Evolutionary conservation across 2,888 invertebrate species (phyloP), one percentile per base, ranked within the genome.

Genomic region (Rugalucina vietnamica): DNA sequence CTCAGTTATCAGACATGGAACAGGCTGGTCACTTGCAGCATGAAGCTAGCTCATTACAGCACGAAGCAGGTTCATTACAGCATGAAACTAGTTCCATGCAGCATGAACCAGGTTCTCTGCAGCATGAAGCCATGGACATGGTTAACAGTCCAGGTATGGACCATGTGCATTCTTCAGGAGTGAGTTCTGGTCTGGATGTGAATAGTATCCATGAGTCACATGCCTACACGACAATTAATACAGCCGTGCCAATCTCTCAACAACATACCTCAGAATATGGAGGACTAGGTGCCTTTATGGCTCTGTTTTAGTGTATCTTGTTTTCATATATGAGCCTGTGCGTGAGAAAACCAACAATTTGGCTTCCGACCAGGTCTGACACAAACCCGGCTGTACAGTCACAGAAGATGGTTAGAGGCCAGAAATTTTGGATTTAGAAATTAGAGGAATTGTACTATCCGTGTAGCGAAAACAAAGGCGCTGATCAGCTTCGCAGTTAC

Each of bases 211-310:
- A 81, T 14, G 83, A 84, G 0, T 79, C 87, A 21, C 85, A 84
- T 73, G 82, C 81, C 39, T 83, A 86, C 29, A 76, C 84, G 49
- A 77, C 85, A 57, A 65, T 71, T 21, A 14, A 79, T 70, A 29
- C 81, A 71, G 57, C 57, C 43, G 29, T 85, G 32, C 37, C 85
- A 74, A 34, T 71, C 18, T 50, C 81, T 50, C 69, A 71, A 34
- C 73, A 74, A 34, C 73, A 78, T 8, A 74, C 78, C 71, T 85
- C 89, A 34, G 89, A 91, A 65, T 91, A 88, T 82, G 86, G 88
- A 0, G 88, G 89, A 0, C 86, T 91, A 8, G 82, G 89, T 84
- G 89, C 90, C 12, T 91, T 91, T 39, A 91, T 91, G 90, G 87
- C 91, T 34, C 73, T 90, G 39, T 89, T 91, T 73, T 91, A 83